Evolutionary conservation across 2,113 vertebrate species (phyloP).

Genomic region (Tautogolabrus adspersus): DNA sequence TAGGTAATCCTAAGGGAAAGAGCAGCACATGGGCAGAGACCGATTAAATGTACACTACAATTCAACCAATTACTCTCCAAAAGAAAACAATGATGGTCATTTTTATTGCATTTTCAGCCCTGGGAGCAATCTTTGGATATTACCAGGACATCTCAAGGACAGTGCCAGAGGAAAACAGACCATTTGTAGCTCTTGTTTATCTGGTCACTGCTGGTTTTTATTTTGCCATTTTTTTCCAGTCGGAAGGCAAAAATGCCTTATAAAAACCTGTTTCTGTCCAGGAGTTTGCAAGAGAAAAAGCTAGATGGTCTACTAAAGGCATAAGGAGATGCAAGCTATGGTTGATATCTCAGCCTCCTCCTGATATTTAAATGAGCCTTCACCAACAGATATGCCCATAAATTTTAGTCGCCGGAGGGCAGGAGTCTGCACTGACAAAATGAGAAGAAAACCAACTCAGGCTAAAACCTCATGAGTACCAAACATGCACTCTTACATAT

Average conservation of each 20-base stretch:
- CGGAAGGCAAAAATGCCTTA: slow-evolving; percentile 18
- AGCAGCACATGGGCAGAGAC: slow-evolving; percentile 31
- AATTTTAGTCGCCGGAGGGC: slow-evolving; percentile 27
- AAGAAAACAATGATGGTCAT: slow-evolving; percentile 55
- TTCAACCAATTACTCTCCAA: slow-evolving; percentile 53
- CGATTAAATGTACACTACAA: slow-evolving; percentile 51
- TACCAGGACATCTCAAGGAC: slow-evolving; percentile 66
- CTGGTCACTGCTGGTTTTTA: slow-evolving; percentile 18
- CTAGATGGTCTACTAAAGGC: not conserved
- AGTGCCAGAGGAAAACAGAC: slow-evolving; percentile 17
- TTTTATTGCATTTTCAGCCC: slow-evolving; percentile 63
- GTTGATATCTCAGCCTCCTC: slow-evolving; percentile 24
- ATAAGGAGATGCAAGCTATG: slow-evolving; percentile 11
- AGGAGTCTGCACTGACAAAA: slow-evolving; percentile 35
- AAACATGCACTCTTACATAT: slow-evolving; percentile 40
- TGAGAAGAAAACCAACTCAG: slow-evolving; percentile 26
- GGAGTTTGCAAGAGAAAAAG: slow-evolving; percentile 21
- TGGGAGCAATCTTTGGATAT: slow-evolving; percentile 41
- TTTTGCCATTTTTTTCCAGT: slow-evolving; percentile 4
- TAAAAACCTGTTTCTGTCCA: slow-evolving; percentile 17
- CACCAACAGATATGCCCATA: slow-evolving; percentile 35
- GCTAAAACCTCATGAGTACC: slow-evolving; percentile 18
- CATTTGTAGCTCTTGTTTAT: slow-evolving; percentile 35
- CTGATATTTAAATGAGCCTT: slow-evolving; percentile 46
- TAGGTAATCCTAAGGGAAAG: slow-evolving; percentile 43